Conservation (phyloP, 2,797 vertebrate species). For the Channallabes apus region DNA sequence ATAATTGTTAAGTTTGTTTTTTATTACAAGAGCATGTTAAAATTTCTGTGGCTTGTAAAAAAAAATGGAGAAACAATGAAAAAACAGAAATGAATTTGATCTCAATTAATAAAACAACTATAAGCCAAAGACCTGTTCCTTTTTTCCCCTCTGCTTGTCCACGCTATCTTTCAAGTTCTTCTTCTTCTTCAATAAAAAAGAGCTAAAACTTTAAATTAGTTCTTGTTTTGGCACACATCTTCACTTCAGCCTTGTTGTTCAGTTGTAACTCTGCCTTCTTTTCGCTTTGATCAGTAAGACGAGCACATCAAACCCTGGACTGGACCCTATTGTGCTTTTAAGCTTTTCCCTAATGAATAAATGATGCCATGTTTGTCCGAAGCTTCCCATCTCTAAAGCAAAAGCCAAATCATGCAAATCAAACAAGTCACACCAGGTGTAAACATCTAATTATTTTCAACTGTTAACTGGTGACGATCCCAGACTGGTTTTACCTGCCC, state of each 20-base stretch:
- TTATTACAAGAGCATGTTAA: neutral
- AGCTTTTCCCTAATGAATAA: neutral
- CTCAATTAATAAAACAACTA: neutral
- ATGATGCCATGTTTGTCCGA: neutral
- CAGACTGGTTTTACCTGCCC: conserved; percentile 24
- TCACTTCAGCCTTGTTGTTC: neutral
- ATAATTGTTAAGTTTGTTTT: too few species aligned
- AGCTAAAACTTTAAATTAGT: neutral
- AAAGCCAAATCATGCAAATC: neutral
- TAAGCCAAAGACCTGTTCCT: neutral
- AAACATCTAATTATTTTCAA: conserved; percentile 10
- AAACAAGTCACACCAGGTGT: neutral
- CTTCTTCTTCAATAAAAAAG: too few species aligned
- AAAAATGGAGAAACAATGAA: neutral
- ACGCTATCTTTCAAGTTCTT: neutral
- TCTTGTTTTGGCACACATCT: neutral
- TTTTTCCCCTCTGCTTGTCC: neutral
- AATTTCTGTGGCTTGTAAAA: neutral
- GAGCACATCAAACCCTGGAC: neutral
- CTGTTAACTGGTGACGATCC: conserved; percentile 16
- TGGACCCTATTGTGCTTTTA: neutral
- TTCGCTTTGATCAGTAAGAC: neutral
- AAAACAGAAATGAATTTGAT: neutral
- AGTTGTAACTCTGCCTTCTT: neutral
- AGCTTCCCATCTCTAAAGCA: neutral